Percentiles rank a stretch among this genome's conserved stretches.
Evolutionary conservation across 2,797 vertebrate genomes (phyloP).

Genomic region (Fratercula arctica): DNA sequence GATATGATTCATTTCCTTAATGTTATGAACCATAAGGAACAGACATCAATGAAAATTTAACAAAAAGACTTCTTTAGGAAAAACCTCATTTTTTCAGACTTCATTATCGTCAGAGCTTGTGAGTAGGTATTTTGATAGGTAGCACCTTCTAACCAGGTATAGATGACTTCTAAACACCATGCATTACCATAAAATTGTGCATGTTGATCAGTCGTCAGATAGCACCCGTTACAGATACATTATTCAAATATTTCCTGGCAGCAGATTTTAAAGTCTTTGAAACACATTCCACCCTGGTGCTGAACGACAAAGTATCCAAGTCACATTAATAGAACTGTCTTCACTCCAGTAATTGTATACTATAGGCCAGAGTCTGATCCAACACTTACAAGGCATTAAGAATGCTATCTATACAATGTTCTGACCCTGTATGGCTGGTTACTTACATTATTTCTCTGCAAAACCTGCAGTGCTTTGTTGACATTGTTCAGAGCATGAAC

Average conservation of each 20-base stretch:
- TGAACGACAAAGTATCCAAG: not conserved
- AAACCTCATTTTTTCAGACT: not conserved
- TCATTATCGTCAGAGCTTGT: not conserved
- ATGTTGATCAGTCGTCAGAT: not conserved
- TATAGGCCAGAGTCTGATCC: not conserved
- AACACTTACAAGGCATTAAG: not conserved
- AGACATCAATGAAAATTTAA: not conserved
- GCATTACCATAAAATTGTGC: not conserved
- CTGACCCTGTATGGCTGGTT: not conserved
- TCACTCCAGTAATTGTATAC: not conserved
- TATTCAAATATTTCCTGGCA: not conserved
- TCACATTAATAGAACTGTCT: not conserved
- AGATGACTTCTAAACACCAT: not conserved
- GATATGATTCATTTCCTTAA: not conserved
- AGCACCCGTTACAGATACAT: not conserved
- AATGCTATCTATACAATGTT: not conserved
- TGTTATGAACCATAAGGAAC: not conserved
- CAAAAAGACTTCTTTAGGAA: not conserved
- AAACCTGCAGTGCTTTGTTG: conserved; percentile 93
- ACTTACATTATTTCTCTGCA: conserved; percentile 98
- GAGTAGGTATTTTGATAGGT: not conserved
- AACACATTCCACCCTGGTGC: not conserved
- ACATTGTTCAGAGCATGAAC: conserved; percentile 99
- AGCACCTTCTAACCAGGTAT: not conserved
- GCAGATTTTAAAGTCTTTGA: not conserved